Evolutionary conservation across 1,140 invertebrate genomes (phyloP), one percentile per base, ranked within the genome.

Genomic region (Cydia amplana): DNA sequence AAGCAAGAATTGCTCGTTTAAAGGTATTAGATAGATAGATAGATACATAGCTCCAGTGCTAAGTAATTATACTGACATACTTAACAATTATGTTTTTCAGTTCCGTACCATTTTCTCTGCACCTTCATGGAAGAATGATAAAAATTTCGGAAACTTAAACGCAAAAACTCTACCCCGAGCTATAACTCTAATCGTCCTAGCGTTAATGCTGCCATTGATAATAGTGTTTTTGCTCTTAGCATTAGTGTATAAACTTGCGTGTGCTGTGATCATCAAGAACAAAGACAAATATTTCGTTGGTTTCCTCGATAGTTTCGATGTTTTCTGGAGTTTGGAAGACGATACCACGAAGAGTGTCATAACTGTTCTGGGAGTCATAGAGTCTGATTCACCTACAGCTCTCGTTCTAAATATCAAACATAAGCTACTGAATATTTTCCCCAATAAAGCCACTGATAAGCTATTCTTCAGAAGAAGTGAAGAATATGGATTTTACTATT

Each of bases 241-340:
- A 32, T 82, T 78, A 72, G 6, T 83, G 23, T 89, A 91, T 74
- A 92, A 90, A 82, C 32, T 78, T 0, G 23, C 87, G 18, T 88
- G 86, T 80, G 85, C 74, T 23, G 51, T 86, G 28, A 74, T 85
- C 18, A 87, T 88, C 40, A 87, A 78, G 49, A 82, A 77, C 74
- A 86, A 82, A 32, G 87, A 87, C 25, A 83, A 87, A 10, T 83
- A 86, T 60, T 94, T 93, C 75, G 87, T 82, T 0, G 87, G 87
- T 64, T 88, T 94, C 16, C 78, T 94, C 4, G 86, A 93, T 7
- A 93, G 93, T 20, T 92, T 90, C 51, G 94, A 94, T 80, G 88
- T 89, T 1, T 89, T 94, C 67, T 94, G 94, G 94, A 91, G 93
- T 40, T 72, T 94, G 3, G 94, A 94, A 82, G 90, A 93, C 23